Conservation (phyloP, 2,113 vertebrate genomes). For the Melanostigma gelatinosum region DNA sequence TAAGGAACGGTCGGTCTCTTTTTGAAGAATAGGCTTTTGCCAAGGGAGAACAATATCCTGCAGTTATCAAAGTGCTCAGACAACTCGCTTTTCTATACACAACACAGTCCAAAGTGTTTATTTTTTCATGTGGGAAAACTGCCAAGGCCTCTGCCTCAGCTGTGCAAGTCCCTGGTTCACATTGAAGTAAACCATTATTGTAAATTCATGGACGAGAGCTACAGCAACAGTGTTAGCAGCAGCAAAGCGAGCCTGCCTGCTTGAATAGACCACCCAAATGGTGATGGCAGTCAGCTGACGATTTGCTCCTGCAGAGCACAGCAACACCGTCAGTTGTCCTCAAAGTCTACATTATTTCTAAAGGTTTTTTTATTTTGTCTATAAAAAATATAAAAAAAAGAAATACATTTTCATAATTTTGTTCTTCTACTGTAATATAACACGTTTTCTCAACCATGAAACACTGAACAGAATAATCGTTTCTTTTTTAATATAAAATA, state of each 20-base stretch:
- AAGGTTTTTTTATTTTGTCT: neutral
- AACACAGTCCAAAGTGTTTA: neutral
- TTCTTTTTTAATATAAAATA: neutral
- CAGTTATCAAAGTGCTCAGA: slow-evolving; percentile 66
- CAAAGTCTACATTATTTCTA: neutral
- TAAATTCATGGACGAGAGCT: neutral
- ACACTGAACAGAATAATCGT: neutral
- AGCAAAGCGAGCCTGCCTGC: neutral
- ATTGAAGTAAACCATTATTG: slow-evolving; percentile 21
- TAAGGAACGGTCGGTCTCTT: slow-evolving; percentile 56
- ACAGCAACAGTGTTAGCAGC: slow-evolving; percentile 5
- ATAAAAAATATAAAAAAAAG: neutral
- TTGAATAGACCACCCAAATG: slow-evolving; percentile 4
- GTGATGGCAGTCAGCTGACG: neutral
- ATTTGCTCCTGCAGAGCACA: slow-evolving; percentile 8
- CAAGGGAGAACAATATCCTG: slow-evolving; percentile 61
- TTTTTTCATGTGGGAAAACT: slow-evolving; percentile 55
- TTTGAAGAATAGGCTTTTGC: slow-evolving; percentile 57
- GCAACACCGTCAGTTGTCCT: neutral
- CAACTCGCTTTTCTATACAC: slow-evolving; percentile 29
- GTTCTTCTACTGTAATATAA: neutral
- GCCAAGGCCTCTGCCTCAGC: slow-evolving; percentile 67
- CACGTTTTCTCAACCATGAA: neutral
- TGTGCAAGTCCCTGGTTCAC: slow-evolving; percentile 48
- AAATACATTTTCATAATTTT: neutral